These are phyloP conservation scores for Grallaria varia DNA, from an alignment of 2,113 vertebrate species.

Conservation along the genomic window DNA sequence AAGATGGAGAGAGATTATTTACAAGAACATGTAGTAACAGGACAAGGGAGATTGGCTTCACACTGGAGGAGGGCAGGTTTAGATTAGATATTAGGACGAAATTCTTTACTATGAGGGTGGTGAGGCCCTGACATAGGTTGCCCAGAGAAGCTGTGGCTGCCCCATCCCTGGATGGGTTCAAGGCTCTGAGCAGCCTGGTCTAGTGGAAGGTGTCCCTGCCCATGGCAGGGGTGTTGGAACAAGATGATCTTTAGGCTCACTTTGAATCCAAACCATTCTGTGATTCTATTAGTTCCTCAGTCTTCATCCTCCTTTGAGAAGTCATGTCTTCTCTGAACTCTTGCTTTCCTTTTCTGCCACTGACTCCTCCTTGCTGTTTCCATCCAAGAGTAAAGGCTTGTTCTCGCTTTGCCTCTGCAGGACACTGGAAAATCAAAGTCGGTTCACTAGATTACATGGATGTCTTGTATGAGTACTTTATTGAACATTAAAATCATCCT, in stretches of 20 bases:
- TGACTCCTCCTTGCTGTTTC: rapidly evolving
- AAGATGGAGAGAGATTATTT: background rate
- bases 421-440: background rate
- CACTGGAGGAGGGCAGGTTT: background rate
- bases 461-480: background rate
- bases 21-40: background rate
- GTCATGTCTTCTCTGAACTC: background rate
- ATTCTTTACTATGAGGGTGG: background rate
- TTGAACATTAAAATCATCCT: background rate
- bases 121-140: background rate
- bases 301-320: background rate
- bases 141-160: background rate
- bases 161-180: background rate
- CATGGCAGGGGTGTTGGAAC: background rate
- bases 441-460: rapidly evolving
- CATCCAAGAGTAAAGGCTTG: background rate
- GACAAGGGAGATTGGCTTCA: background rate
- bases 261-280: background rate
- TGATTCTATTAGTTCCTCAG: background rate
- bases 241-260: background rate
- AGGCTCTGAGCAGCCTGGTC: background rate
- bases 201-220: background rate
- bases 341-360: background rate
- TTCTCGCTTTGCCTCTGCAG: background rate
- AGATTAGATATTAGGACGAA: background rate